Evolutionary conservation across 2,113 vertebrate genomes (phyloP).

Genomic region (Laticauda colubrina): DNA sequence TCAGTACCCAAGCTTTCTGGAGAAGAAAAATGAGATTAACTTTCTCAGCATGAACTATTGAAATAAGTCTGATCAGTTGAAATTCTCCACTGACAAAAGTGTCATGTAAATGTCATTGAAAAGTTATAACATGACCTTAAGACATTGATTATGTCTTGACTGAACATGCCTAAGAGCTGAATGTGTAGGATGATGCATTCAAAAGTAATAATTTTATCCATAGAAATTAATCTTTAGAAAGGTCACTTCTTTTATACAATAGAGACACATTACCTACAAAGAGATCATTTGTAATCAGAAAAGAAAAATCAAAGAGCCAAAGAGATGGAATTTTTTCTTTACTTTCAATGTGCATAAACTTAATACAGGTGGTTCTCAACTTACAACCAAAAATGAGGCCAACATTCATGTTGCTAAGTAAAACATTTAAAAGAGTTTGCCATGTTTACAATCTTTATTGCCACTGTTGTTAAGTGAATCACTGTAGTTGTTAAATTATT

Average conservation of each 20-base stretch:
- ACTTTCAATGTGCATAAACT: not conserved
- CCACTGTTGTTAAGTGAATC: not conserved
- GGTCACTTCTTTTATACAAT: not conserved
- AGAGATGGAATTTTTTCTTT: not conserved
- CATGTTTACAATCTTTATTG: not conserved
- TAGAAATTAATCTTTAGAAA: constrained; percentile 22
- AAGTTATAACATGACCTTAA: constrained; percentile 13
- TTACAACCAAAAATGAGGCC: not conserved
- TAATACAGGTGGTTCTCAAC: not conserved
- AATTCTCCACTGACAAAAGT: not conserved
- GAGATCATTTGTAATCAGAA: not conserved
- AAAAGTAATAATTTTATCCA: not conserved
- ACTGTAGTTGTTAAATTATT: not conserved
- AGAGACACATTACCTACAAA: constrained; percentile 1
- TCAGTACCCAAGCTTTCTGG: not conserved
- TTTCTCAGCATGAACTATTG: not conserved
- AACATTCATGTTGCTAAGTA: not conserved
- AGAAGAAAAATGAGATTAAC: not conserved
- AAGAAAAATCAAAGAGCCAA: not conserved
- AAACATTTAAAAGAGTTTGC: not conserved
- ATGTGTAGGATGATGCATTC: not conserved
- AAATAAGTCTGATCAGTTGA: not conserved
- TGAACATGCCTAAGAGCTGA: not conserved
- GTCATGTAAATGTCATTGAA: not conserved
- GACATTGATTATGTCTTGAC: constrained; percentile 18